phyloP scores from a whole-genome alignment of 1,140 invertebrate species.

The Rhizoglyphus robini region DNA sequence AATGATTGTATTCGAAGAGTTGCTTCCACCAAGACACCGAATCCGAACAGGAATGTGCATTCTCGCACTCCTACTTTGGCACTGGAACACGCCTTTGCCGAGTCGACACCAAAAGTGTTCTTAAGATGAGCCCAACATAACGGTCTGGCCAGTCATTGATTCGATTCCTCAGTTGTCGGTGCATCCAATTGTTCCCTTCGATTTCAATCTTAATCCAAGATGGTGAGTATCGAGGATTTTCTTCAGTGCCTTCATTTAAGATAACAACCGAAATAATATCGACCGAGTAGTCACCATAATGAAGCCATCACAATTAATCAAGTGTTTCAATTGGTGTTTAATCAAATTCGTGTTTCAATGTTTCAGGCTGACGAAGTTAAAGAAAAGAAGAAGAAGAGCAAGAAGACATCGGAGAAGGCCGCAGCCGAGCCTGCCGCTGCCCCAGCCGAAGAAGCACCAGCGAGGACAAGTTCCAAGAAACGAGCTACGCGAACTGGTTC shows the following conservation, averaged over 20 bases:
- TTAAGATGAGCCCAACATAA: background rate
- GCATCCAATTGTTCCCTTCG: background rate
- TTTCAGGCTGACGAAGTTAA: slow-evolving; percentile 56
- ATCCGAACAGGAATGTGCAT: background rate
- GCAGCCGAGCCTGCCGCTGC: slow-evolving; percentile 32
- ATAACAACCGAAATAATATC: no score
- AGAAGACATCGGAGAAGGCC: slow-evolving; percentile 51
- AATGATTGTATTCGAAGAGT: background rate
- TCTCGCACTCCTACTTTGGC: background rate
- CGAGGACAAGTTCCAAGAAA: slow-evolving; percentile 38
- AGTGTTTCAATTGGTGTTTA: no score
- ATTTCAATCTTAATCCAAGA: background rate
- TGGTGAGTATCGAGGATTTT: background rate
- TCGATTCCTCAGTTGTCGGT: background rate
- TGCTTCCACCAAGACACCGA: background rate
- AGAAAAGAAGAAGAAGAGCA: slow-evolving; percentile 64
- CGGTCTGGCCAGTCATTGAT: background rate
- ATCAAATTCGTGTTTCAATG: no score
- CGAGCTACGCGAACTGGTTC: slow-evolving; percentile 67
- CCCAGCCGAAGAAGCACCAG: slow-evolving; percentile 40
- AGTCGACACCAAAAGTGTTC: background rate
- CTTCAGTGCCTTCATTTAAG: no score
- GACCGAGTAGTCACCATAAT: no score
- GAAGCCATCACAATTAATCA: no score
- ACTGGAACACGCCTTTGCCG: background rate